A percentile compares a stretch with the other conserved stretches of the same genome.
Evolutionary conservation across 2,888 invertebrate species (phyloP).

Genomic region (Eristalis pertinax): DNA sequence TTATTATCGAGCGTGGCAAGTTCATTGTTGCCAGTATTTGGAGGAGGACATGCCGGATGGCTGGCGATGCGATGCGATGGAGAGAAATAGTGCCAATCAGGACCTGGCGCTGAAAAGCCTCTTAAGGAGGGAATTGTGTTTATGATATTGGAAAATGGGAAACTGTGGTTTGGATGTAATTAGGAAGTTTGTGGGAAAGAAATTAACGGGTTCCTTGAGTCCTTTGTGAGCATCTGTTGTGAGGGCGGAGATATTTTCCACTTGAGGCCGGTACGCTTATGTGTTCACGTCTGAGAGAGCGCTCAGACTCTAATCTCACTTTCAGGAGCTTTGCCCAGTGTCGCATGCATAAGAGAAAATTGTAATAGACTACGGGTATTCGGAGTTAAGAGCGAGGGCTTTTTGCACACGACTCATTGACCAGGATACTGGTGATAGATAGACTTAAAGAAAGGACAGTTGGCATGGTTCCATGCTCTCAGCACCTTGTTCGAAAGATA

Average conservation of each 20-base stretch:
- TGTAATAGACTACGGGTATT: no score
- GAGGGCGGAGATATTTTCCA: not conserved
- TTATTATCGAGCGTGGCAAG: slow-evolving; percentile 36
- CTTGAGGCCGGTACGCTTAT: not conserved
- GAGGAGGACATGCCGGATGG: not conserved
- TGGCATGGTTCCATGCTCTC: no score
- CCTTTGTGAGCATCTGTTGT: slow-evolving; percentile 8
- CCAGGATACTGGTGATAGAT: no score
- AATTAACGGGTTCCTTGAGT: not conserved
- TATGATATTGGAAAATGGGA: slow-evolving; percentile 30
- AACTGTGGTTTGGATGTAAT: slow-evolving; percentile 39
- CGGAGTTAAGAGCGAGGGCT: no score
- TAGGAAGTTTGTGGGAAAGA: slow-evolving; percentile 13
- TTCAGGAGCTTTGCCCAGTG: no score
- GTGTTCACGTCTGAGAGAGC: no score
- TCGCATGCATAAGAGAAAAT: no score
- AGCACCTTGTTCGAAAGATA: no score
- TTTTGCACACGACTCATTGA: no score
- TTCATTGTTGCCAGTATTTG: slow-evolving; percentile 3
- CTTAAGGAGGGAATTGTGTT: slow-evolving; percentile 15
- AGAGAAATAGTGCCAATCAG: slow-evolving; percentile 50
- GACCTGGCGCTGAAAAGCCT: slow-evolving; percentile 31
- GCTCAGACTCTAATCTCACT: no score
- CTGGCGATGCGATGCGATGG: slow-evolving; percentile 11
- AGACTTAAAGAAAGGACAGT: no score